Evolutionary conservation across 2,797 vertebrate species (phyloP), one percentile per base, ranked within the genome.

Genomic region (Apogon hyalosoma): DNA sequence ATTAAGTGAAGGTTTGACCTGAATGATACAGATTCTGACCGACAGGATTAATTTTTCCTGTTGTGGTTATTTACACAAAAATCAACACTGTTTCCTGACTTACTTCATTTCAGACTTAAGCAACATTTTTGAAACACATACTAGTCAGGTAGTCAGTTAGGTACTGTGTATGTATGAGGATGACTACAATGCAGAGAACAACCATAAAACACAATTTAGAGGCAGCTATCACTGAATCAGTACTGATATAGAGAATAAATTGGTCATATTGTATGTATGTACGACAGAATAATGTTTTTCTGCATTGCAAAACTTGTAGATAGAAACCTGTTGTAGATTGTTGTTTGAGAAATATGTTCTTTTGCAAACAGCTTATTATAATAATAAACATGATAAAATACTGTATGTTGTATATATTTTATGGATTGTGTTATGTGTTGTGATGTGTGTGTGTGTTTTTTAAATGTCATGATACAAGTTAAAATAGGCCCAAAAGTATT

Each of bases 41-140:
- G 3, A 18, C 6, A 28, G 0, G 24, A 3, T 42, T 46, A 7
- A 45, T 58, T 52, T 47, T 45, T 16, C 46, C 8, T 16, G 15
- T 16, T 11, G 0, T 24, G 0, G 3, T 53, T 5, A 15, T 10
- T 47, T n/a, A 42, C 47, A 4, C 5, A 3, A 28, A 28, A 28
- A 28, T 28, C 5, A 28, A 28, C 24, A 28, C 5, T 21, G 19
- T 28, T 28, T 28, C 24, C 24, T 28, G 24, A 28, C 24, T 28
- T 45, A 15, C 45, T 55, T 67, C 38, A 36, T 12, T 57, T 36
- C 2, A 51, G 16, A 38, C 43, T 19, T 39, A 1, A 40, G 15
- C 55, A 24, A 39, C 2, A 42, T 65, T 48, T 73, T 48, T 50
- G 12, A 6, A 50, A 31, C 36, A 18, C 45, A 38, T 48, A 28